Conservation (phyloP, 2,888 invertebrate species). For the Odontomyia ornata region DNA sequence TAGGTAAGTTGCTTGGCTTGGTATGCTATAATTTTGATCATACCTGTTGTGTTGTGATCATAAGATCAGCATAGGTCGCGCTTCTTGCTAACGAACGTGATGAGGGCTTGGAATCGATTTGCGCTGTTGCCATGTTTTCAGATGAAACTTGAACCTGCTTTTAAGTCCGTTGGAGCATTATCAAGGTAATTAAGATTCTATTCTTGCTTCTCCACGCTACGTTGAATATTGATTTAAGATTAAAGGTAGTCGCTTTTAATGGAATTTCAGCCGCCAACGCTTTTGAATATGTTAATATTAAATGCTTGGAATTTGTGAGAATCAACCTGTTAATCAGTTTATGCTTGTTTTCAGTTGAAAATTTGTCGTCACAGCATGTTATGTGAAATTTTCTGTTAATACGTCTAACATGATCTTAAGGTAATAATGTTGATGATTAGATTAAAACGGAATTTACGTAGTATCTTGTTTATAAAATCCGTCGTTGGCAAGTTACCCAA, state of each 20-base stretch:
- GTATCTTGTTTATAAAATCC: too few species aligned
- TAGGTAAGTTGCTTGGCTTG: too few species aligned
- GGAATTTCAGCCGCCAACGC: background rate
- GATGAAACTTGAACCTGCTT: background rate
- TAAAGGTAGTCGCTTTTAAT: background rate
- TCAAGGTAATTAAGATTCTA: background rate
- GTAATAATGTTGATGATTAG: too few species aligned
- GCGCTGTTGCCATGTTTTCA: background rate
- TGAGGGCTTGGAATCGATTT: background rate
- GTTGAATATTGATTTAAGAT: too few species aligned
- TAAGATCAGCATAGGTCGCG: background rate
- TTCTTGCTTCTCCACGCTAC: background rate
- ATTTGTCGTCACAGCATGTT: too few species aligned
- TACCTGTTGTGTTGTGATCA: too few species aligned
- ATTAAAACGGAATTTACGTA: too few species aligned
- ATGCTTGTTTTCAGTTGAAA: too few species aligned
- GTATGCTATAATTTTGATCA: too few species aligned
- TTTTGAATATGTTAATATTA: background rate
- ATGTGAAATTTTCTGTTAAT: too few species aligned
- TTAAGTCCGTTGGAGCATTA: background rate
- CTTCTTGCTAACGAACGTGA: conserved; percentile 1
- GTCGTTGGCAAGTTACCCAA: too few species aligned
- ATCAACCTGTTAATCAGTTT: background rate
- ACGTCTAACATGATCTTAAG: too few species aligned
- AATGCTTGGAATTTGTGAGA: background rate